Base-by-base conservation (phyloP, 2,113 vertebrate genomes). In the Chaetodon auriga region DNA sequence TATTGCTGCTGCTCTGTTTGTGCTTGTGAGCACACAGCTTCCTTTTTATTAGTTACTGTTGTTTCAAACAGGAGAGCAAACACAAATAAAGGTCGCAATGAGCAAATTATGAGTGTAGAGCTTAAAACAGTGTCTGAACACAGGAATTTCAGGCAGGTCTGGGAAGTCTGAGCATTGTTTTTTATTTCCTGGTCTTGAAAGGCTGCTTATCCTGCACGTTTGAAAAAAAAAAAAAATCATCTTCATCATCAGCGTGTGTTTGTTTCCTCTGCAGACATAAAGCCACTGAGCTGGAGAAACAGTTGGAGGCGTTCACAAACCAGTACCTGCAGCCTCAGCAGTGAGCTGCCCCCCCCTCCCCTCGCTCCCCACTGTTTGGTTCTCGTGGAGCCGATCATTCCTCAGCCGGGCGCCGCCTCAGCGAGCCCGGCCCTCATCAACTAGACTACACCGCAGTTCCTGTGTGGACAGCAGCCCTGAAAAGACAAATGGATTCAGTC, bases 231-330 rank as follows among this genome's bases (percentile, higher is more conserved):
- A 53, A 30, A 23, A 53, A 45, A 25, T 12, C 10, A 30, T 23
- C 38, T 68, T n/a, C 30, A 35, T 61, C n/a, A 4, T 75, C 8
- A 69, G 30, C 11, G 0, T 48, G 23, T 64, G 36, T 76, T 55
- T 65, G 7, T 84, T 87, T 63, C 35, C 21, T 48, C 77, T 92
- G 14, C 95, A 99, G 98, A 93, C 97, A 98, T 90, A 98, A 98
- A 96, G 97, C 98, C 12, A 95, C 97, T 46, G 95, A 92, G 25
- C 94, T 99, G 77, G 97, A 99, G 95, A 94, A 85, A 0, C 95
- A 98, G 83, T 91, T 99, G 93, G 97, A 98, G 91, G 90, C 75
- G 72, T 99, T 99, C 93, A 96, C 96, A 19, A 95, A 94, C 68
- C 95, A 96, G 81, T 99, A 99, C 90, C 96, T 99, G 75, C 95